Base-by-base conservation (phyloP, 2,113 vertebrate species). In the Elanoides forficatus region DNA sequence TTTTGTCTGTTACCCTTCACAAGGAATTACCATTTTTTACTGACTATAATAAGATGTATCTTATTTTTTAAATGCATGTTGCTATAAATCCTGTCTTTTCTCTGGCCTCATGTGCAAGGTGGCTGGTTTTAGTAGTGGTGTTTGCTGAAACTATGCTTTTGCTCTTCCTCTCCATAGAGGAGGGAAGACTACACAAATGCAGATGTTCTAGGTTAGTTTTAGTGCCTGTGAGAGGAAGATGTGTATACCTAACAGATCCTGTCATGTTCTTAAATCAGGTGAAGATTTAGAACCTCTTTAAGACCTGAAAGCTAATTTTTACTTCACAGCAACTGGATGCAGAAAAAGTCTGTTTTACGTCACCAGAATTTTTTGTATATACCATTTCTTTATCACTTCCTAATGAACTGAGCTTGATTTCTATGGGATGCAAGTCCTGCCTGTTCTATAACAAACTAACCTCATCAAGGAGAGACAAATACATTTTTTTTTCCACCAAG, bases 21-120 rank as follows among this genome's bases (percentile, higher is more conserved):
- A 7, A 72, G 26, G 13, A 63, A 25, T 22, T 88, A 11, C 6
- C 2, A 2, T 1, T 68, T 86, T 50, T 52, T 63, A 34, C n/a
- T 82, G 13, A 38, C 34, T 45, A 0, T 13, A 53, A 13, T 29
- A 75, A 48, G 19, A 29, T 2, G 1, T 16, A 4, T 4, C 8
- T 43, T 30, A 19, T 10, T 79, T 62, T 88, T 73, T 68, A 62
- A 76, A 29, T 76, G 5, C 9, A 8, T 9, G 1, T 70, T 75
- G 8, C 12, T 71, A 2, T 55, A 62, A 70, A 15, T 66, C 0
- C 20, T 38, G 3, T 32, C 2, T 60, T 52, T 82, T 47, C 43
- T 65, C 7, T 9, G 15, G 18, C 12, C 15, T 76, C 4, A 6
- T 6, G 2, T 81, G 52, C 32, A 70, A 47, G 7, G 14, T 86